These are phyloP conservation scores for Branchellion lobata DNA, from an alignment of 2,888 invertebrate genomes.

Conservation along the genomic window DNA sequence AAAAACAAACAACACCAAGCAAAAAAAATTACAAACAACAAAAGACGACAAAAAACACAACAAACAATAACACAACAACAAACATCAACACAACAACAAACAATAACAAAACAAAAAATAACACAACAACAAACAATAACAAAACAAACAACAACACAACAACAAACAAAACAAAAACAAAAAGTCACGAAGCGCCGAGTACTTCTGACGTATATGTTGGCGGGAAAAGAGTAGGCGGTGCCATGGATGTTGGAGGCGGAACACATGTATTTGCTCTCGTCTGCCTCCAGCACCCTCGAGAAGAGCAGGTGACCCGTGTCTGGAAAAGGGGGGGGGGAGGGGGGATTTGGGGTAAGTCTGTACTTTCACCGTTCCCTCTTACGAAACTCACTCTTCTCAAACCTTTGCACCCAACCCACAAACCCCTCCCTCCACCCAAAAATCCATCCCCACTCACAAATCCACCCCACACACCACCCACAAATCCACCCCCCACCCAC, in stretches of 20 bases:
- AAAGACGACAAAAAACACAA: too few species aligned
- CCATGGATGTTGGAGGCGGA: conserved; percentile 90
- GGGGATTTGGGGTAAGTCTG: neutral
- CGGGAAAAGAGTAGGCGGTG: conserved; percentile 83
- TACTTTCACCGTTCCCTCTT: neutral
- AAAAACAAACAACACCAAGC: too few species aligned
- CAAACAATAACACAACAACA: too few species aligned
- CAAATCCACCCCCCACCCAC: too few species aligned
- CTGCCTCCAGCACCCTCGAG: conserved; percentile 81
- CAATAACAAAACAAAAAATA: too few species aligned
- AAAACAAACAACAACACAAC: neutral
- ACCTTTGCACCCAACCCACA: too few species aligned
- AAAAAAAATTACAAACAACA: too few species aligned
- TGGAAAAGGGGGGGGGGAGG: neutral
- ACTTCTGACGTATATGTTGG: conserved; percentile 90
- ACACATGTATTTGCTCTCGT: conserved; percentile 93
- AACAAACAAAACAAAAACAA: neutral
- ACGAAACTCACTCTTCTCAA: neutral
- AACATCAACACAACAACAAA: too few species aligned
- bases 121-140: too few species aligned
- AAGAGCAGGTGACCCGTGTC: conserved; percentile 79
- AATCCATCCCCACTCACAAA: too few species aligned
- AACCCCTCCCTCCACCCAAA: too few species aligned
- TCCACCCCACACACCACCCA: too few species aligned
- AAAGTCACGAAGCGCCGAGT: conserved; percentile 54